Conservation (phyloP, 2,113 vertebrate species). For the Amphiprion ocellaris region DNA sequence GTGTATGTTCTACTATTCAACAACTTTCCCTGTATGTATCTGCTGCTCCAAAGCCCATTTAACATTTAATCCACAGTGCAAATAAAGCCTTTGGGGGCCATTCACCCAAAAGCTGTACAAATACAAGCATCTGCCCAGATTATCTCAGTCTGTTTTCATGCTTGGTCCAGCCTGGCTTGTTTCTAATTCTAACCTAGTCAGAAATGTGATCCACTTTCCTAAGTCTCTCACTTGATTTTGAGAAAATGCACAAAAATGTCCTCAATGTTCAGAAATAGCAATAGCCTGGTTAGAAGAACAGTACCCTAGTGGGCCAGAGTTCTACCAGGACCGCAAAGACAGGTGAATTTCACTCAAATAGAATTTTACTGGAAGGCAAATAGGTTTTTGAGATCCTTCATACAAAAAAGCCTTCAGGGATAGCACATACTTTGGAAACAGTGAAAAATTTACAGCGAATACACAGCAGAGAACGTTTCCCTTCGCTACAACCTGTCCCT, state of each 20-base stretch:
- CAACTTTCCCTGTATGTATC: constrained; percentile 68
- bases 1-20: constrained; percentile 40
- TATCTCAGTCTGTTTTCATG: constrained; percentile 57
- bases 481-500: constrained; percentile 5
- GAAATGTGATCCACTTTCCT: constrained; percentile 43
- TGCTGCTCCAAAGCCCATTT: constrained; percentile 64
- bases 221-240: constrained; percentile 22
- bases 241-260: constrained; percentile 25
- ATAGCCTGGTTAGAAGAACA: constrained; percentile 26
- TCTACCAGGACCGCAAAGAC: constrained; percentile 48
- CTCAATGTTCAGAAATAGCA: constrained; percentile 41
- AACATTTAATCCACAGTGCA: constrained; percentile 74
- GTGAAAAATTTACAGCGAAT: constrained; percentile 1
- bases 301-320: constrained; percentile 30
- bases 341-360: constrained; percentile 37
- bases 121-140: constrained; percentile 75
- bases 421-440: neutral
- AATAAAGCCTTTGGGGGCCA: constrained; percentile 64
- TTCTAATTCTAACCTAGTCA: constrained; percentile 54
- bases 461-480: constrained; percentile 21
- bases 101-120: constrained; percentile 70
- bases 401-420: neutral
- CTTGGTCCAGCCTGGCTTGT: constrained; percentile 23
- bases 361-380: constrained; percentile 45
- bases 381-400: constrained; percentile 1